Base-by-base conservation (phyloP, 2,888 invertebrate genomes). In the Dendrolimus houi region DNA sequence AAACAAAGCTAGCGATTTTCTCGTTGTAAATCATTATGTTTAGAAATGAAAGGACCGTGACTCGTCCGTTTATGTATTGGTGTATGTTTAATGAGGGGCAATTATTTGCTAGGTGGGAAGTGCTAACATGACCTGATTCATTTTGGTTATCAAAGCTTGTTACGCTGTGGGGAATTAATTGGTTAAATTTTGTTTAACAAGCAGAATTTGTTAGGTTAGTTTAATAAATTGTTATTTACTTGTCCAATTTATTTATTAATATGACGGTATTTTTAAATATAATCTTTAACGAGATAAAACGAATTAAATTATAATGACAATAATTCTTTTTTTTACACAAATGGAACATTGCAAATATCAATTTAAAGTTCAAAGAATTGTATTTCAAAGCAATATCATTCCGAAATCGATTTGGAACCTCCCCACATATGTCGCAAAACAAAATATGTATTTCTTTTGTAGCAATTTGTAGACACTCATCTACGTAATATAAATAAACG, bases 401-500 rank as follows among this genome's bases (percentile, higher is more conserved):
- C 9, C 47, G 12, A 9, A 47, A 47, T 47, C 47, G 9, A 47
- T 47, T 47, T 47, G 6, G 10, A 10, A 9, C 9, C 47, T 47
- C 47, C 47, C 47, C 12, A 10, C 47, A 12, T 47, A 12, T 47
- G 47, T 47, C 47, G 47, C 47, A 7, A 47, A 47, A 47, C 2
- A 47, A 47, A 47, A 47, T 47, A 47, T 47, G 47, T 47, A 47
- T 47, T 47, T 47, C 47, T 47, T 47, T 47, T 47, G 47, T 47
- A 47, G 47, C 58, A 55, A 58, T 58, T 58, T 58, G 58, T 58
- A 58, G 47, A 12, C n/a, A 55, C 58, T 58, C 58, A 58, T 58
- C 55, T 55, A 58, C 55, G 58, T 58, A 58, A 54, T 58, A 58
- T 55, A 52, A 58, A 64, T 65, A 68, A 64, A 65, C 62, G 58